These are phyloP conservation scores for Drosophila dunni DNA, from an alignment of 1,140 invertebrate genomes.

Conservation along the genomic window DNA sequence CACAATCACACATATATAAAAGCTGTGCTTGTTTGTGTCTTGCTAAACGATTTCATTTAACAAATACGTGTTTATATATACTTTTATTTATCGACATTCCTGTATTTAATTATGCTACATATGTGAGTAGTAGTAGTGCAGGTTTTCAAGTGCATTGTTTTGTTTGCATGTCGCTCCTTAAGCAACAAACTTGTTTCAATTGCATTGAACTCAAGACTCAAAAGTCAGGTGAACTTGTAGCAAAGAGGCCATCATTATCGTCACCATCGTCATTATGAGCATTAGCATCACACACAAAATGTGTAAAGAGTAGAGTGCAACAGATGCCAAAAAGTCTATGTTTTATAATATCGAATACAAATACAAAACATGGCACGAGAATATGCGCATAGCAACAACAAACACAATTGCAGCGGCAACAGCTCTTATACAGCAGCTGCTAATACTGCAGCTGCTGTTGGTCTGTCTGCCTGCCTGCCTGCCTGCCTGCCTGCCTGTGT, in stretches of 20 bases:
- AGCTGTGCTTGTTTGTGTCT: constrained; percentile 35
- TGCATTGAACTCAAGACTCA: constrained; percentile 59
- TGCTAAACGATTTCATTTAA: constrained; percentile 63
- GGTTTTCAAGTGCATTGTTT: constrained; percentile 70
- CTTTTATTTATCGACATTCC: constrained; percentile 1
- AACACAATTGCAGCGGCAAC: neutral
- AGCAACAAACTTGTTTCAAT: constrained; percentile 62
- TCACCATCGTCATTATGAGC: neutral
- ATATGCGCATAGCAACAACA: constrained; percentile 45
- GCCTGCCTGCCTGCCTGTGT: too few relatives aligned
- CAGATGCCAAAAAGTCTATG: constrained; percentile 45
- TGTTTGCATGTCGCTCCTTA: constrained; percentile 39
- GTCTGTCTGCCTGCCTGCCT: neutral
- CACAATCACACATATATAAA: constrained; percentile 20
- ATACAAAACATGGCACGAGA: constrained; percentile 23
- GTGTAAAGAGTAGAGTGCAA: constrained; percentile 27
- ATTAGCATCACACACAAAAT: neutral
- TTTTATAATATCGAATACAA: constrained; percentile 34
- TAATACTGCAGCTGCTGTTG: constrained; percentile 49
- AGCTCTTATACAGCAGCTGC: constrained; percentile 39
- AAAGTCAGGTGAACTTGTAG: constrained; percentile 2
- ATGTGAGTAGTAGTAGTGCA: constrained; percentile 28
- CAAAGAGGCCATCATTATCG: constrained; percentile 8
- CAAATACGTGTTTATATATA: constrained; percentile 26
- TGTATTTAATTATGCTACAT: too few relatives aligned